Percentiles rank a stretch among this genome's conserved stretches.
These are phyloP conservation scores for Caenorhabditis briggsae DNA, from an alignment of 1,140 invertebrate genomes.

Conservation along the genomic window DNA sequence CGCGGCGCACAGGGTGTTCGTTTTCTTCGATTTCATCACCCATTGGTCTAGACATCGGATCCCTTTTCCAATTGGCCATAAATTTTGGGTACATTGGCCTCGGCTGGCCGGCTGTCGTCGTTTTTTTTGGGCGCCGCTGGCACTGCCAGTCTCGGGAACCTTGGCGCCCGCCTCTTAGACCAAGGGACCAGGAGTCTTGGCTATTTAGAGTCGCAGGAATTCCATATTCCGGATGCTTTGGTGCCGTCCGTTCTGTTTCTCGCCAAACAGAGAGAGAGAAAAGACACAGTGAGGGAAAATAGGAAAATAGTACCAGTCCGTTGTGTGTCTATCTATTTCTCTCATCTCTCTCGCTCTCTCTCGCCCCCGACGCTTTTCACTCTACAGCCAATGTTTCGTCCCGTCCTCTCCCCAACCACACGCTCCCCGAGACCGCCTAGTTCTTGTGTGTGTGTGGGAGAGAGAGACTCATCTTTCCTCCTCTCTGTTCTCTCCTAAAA, in stretches of 20 bases:
- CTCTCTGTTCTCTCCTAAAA: not conserved
- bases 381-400: not conserved
- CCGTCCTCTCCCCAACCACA: not conserved
- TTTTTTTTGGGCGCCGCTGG: not conserved
- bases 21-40: slow-evolving; percentile 16
- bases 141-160: slow-evolving; percentile 43
- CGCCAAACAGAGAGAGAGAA: not conserved
- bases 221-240: not conserved
- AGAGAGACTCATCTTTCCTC: not conserved
- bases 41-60: no score
- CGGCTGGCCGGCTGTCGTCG: not conserved
- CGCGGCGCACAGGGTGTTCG: not conserved
- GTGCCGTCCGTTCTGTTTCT: slow-evolving; percentile 46
- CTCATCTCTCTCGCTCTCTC: not conserved
- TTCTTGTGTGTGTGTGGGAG: slow-evolving; percentile 5
- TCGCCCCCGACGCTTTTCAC: not conserved
- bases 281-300: no score
- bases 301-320: no score
- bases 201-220: not conserved
- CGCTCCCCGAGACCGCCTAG: slow-evolving; percentile 37
- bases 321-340: not conserved
- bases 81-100: not conserved
- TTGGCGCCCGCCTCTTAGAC: not conserved
- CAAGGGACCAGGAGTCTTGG: not conserved
- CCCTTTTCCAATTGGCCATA: not conserved